A percentile compares a stretch with the other conserved stretches of the same genome.
Evolutionary conservation across 2,797 vertebrate genomes (phyloP).

Genomic region (Arrhamphus sclerolepis): DNA sequence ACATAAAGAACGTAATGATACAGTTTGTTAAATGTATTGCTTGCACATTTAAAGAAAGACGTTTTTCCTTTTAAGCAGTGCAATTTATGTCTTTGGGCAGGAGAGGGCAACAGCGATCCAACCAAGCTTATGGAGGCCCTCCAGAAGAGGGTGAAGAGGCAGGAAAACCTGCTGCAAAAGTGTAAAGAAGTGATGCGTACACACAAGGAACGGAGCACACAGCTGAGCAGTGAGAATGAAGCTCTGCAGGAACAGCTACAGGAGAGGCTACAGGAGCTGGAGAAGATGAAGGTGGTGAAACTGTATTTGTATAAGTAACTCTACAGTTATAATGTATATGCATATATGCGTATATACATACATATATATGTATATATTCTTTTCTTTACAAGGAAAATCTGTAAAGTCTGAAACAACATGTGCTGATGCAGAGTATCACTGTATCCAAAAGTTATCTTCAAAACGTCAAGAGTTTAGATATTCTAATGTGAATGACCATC

Average conservation of each 20-base stretch:
- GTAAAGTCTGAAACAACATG: neutral
- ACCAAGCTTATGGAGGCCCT: slow-evolving; percentile 80
- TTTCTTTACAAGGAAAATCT: no score
- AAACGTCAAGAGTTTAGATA: neutral
- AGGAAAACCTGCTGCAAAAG: slow-evolving; percentile 91
- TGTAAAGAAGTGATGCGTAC: slow-evolving; percentile 88
- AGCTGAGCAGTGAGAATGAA: slow-evolving; percentile 91
- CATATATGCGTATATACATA: no score
- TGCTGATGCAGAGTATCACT: no score
- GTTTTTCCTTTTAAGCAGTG: neutral
- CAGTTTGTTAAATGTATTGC: neutral
- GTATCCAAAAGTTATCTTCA: no score
- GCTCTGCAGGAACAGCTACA: slow-evolving; percentile 93
- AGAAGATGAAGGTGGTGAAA: slow-evolving; percentile 91
- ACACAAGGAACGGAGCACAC: slow-evolving; percentile 86
- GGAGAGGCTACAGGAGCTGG: slow-evolving; percentile 93
- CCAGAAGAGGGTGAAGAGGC: slow-evolving; percentile 88
- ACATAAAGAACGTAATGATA: neutral
- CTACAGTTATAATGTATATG: no score
- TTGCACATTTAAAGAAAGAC: no score
- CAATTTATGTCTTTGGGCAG: slow-evolving; percentile 54
- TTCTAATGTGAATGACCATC: slow-evolving; percentile 18
- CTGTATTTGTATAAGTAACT: neutral
- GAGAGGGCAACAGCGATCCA: slow-evolving; percentile 81
- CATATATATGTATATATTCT: no score